Evolutionary conservation across 2,113 vertebrate species (phyloP).

Genomic region (Colossoma macropomum): DNA sequence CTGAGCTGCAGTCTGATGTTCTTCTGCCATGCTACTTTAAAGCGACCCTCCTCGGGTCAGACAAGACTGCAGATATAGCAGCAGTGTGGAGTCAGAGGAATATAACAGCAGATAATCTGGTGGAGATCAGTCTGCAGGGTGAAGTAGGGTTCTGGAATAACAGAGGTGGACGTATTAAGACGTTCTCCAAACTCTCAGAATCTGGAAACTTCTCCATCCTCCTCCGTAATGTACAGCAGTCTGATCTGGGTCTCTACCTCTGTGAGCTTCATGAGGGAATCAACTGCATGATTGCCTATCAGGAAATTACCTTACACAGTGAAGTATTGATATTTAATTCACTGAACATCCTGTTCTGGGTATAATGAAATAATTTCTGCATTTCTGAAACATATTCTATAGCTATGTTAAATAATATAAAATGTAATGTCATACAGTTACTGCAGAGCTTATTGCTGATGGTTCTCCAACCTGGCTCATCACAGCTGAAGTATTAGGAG

Average conservation of each 20-base stretch:
- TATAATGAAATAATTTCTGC: too few relatives aligned
- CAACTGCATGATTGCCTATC: background rate
- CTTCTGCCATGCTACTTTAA: background rate
- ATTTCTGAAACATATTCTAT: too few relatives aligned
- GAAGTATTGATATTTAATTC: too few relatives aligned
- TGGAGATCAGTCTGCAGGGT: conserved; percentile 5
- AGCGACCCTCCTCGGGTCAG: background rate
- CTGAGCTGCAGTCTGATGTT: background rate
- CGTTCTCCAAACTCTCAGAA: background rate
- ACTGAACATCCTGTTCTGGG: too few relatives aligned
- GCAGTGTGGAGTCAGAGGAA: conserved; percentile 20
- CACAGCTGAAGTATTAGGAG: background rate
- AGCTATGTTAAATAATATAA: background rate
- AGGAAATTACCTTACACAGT: background rate
- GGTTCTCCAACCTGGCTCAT: conserved; percentile 5
- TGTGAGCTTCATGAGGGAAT: background rate
- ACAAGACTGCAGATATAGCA: background rate
- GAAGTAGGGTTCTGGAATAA: conserved; percentile 4
- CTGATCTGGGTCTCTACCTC: conserved; percentile 12
- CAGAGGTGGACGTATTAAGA: background rate
- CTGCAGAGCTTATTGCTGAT: background rate
- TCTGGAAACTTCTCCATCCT: conserved; percentile 14
- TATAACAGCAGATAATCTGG: background rate
- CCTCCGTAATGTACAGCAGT: conserved; percentile 3
- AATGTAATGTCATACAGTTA: background rate